Base-by-base conservation (phyloP, 2,797 vertebrate genomes). In the Jordanella pulchra region DNA sequence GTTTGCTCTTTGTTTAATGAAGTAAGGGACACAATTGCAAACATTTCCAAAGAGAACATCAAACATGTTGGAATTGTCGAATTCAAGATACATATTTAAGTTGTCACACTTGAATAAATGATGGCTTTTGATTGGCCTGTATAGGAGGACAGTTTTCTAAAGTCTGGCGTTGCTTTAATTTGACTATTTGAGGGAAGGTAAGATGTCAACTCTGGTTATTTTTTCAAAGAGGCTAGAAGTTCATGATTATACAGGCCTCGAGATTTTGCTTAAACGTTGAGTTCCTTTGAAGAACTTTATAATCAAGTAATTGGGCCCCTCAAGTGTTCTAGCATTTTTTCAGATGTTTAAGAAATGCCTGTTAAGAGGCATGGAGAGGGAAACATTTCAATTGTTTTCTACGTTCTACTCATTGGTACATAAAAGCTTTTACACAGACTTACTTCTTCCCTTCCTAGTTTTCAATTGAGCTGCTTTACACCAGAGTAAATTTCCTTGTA, bases 231-330 rank as follows among this genome's bases (percentile, higher is more conserved):
- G 10, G 76, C 66, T 15, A 44, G 28, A 74, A 69, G 45, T 48
- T 3, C 30, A 18, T 72, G 53, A 78, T 61, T 69, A 51, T 23
- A 77, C 69, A 74, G 61, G 66, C 72, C 71, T 54, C 2, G 35
- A 77, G 56, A 61, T 75, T 83, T 84, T 77, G 74, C 71, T 76
- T 75, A 18, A 66, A 78, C 69, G 60, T 76, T 28, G 69, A 72
- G 13, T 48, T 7, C 30, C 76, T 70, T 71, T 35, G 27, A 61
- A 68, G 13, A 53, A 58, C 42, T 63, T 76, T 3, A 10, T 42
- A 25, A 63, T 68, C 25, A 54, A 44, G 69, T 74, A 77, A 71
- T n/a, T 13, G 23, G 60, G 32, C 35, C 60, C 60, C 60, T 63
- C 56, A 27, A 30, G 15, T n/a, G 69, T 23, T 51, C 18, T 39